phyloP scores from a whole-genome alignment of 1,140 invertebrate species.

The Drosophila lini region DNA sequence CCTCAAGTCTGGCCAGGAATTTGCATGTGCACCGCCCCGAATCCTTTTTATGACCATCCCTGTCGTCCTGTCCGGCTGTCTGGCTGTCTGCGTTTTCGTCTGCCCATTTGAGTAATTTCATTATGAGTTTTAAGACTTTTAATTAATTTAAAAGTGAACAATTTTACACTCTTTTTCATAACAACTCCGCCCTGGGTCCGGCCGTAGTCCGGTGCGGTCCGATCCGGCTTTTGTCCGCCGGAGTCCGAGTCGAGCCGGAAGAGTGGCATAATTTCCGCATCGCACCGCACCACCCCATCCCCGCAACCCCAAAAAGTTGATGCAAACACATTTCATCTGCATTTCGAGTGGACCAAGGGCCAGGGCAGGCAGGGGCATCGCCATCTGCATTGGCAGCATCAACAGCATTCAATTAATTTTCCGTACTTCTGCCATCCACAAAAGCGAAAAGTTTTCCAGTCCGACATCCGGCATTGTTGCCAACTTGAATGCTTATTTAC shows the following conservation, averaged over 20 bases:
- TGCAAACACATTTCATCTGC: constrained; percentile 73
- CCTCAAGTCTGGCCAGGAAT: constrained; percentile 32
- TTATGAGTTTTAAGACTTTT: constrained; percentile 81
- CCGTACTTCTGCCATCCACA: constrained; percentile 52
- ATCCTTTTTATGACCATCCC: constrained; percentile 13
- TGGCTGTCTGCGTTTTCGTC: constrained; percentile 14
- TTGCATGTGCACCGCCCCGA: constrained; percentile 31
- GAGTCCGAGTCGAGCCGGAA: constrained; percentile 50
- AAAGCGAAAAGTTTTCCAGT: constrained; percentile 59
- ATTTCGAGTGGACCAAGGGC: constrained; percentile 51
- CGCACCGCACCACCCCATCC: neutral
- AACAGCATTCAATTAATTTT: constrained; percentile 77
- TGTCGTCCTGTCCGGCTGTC: neutral
- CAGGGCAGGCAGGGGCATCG: constrained; percentile 6
- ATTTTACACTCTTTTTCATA: constrained; percentile 69
- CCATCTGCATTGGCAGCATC: constrained; percentile 52
- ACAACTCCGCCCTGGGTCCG: constrained; percentile 22
- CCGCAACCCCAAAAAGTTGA: constrained; percentile 53
- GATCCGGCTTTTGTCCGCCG: constrained; percentile 25
- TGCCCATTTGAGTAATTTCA: constrained; percentile 69
- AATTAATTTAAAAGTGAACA: constrained; percentile 79
- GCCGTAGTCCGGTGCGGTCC: constrained; percentile 5
- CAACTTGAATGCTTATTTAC: constrained; percentile 71
- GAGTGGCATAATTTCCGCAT: constrained; percentile 72
- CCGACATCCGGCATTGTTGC: constrained; percentile 59